Evolutionary conservation across 37 sponge, comb jelly and placozoan genomes (phyloP).

Genomic region (Oopsacas minuta): DNA sequence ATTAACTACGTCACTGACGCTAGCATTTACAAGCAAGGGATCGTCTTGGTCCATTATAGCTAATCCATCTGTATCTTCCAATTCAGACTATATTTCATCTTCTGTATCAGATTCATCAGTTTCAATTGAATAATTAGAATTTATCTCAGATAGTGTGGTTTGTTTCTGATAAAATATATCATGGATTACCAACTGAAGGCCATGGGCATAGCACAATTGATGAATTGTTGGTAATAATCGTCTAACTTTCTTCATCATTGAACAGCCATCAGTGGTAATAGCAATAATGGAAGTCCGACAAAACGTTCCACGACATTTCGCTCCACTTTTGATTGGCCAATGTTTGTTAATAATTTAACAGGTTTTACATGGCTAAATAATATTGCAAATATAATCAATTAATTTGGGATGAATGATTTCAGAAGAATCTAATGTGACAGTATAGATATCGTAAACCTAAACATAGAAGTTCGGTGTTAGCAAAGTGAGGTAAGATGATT

Average conservation of each 20-base stretch:
- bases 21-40: not conserved
- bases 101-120: not conserved
- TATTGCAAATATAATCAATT: no score
- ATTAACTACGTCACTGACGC: conserved; percentile 4
- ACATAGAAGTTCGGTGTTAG: no score
- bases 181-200: conserved; percentile 19
- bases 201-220: conserved; percentile 15
- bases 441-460: no score
- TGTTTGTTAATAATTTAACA: no score
- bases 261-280: conserved; percentile 13
- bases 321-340: no score
- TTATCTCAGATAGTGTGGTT: not conserved
- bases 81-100: not conserved
- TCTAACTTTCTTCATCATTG: conserved; percentile 14
- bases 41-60: conserved; percentile 6
- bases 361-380: no score
- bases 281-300: no score
- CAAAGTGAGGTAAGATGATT: no score
- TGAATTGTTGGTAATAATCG: conserved; percentile 14
- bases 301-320: no score
- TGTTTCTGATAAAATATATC: conserved; percentile 15
- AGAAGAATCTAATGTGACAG: no score
- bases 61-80: conserved; percentile 18
- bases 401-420: no score
- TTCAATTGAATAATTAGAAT: conserved; percentile 8